Evolutionary conservation across 2,797 vertebrate genomes (phyloP).

Genomic region (Falco biarmicus): DNA sequence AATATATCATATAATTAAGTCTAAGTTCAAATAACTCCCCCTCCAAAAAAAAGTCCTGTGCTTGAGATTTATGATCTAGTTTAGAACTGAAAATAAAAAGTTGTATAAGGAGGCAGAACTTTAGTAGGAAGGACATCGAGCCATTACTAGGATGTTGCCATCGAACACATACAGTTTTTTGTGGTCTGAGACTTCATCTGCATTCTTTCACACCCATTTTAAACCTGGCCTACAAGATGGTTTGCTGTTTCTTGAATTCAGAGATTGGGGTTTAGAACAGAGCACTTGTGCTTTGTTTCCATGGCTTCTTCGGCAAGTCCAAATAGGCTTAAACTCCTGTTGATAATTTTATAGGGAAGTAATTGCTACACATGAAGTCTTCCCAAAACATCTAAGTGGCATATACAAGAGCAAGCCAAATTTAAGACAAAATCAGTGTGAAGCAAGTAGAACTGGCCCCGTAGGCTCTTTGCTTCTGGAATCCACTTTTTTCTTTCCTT

Average conservation of each 20-base stretch:
- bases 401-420: conserved; percentile 31
- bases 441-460: conserved; percentile 53
- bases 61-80: not conserved
- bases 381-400: conserved; percentile 41
- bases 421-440: conserved; percentile 53
- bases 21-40: not conserved
- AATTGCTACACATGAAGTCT: conserved; percentile 53
- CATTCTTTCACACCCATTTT: not conserved
- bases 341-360: conserved; percentile 57
- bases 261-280: not conserved
- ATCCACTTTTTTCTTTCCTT: conserved; percentile 46
- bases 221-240: not conserved
- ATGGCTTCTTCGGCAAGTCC: not conserved
- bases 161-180: not conserved
- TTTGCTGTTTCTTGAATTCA: not conserved
- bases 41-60: not conserved
- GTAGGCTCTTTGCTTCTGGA: conserved; percentile 56
- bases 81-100: not conserved
- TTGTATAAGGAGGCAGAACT: not conserved
- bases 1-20: not conserved
- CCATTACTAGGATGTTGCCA: not conserved
- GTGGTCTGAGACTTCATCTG: not conserved
- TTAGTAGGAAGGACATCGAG: not conserved
- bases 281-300: conserved; percentile 16
- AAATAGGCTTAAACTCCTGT: conserved; percentile 33